Base-by-base conservation (phyloP, 1,140 invertebrate species). In the Saxidomus purpurata region DNA sequence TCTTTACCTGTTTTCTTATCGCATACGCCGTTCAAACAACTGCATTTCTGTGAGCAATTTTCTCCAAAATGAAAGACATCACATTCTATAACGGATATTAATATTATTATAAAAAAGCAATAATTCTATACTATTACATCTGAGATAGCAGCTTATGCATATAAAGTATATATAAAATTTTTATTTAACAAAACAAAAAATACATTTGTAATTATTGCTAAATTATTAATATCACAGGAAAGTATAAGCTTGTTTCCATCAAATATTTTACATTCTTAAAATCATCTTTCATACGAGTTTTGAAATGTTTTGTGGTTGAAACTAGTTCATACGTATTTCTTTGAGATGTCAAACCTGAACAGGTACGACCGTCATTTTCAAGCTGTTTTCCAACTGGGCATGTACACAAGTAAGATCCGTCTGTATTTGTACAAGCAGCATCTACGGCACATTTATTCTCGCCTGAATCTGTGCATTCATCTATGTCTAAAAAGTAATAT, bases 401-500 rank as follows among this genome's bases (percentile, higher is more conserved):
- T 55, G 4, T 28, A 59, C 77, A 80, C 40, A 31, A 31, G 47
- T 80, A 80, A 15, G 77, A 80, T 52, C 77, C 77, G 1, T 80
- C 52, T 8, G 52, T 80, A 43, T 80, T 80, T 59, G 31, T 47
- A 59, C 77, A 80, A 4, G 22, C 28, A n/a, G 77, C 22, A 25
- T 19, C 40, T 4, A 8, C 11, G 31, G 52, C 77, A 25, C 77
- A 80, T 34, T 59, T 59, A 55, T 80, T 80, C 28, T 49, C n/a
- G 6, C 11, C 25, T 28, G 3, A 1, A n/a, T 59, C 40, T 2
- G 13, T n/a, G 55, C 77, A 80, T 59, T 80, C 77, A 55, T 80
- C 31, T 9, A 80, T 59, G 28, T 80, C 77, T 80, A 22, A 19
- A 43, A 49, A 76, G 8, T 9, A 47, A 47, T 47, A n/a, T n/a